phyloP scores from a whole-genome alignment of 2,113 vertebrate genomes.

The Takifugu bimaculatus region DNA sequence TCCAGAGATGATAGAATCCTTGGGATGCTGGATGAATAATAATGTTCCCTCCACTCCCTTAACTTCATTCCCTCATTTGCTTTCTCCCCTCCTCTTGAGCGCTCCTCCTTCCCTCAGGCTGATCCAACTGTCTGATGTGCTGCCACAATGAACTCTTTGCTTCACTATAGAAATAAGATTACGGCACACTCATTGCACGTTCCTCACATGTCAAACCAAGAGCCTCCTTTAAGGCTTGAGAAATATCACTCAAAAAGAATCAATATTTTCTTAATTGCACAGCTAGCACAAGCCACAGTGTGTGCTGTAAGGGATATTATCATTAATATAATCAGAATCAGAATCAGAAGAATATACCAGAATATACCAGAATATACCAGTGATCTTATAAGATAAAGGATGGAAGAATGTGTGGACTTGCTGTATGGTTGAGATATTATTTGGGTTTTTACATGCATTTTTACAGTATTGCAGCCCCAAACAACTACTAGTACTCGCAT shows the following conservation, averaged over 20 bases:
- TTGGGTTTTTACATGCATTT: too few species aligned
- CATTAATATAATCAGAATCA: too few species aligned
- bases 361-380: too few species aligned
- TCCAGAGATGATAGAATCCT: constrained; percentile 7
- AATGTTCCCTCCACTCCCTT: constrained; percentile 21
- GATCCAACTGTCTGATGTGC: constrained; percentile 42
- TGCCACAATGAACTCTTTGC: constrained; percentile 38
- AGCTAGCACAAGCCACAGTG: too few species aligned
- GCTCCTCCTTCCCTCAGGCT: constrained; percentile 26
- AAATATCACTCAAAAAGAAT: constrained; percentile 2
- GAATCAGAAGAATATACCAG: too few species aligned
- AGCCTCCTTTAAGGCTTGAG: constrained; percentile 28
- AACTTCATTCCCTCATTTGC: constrained; percentile 25
- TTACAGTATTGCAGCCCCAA: too few species aligned
- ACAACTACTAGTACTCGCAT: not conserved
- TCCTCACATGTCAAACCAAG: constrained; percentile 23
- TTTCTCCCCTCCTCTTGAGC: constrained; percentile 20
- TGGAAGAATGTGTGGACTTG: too few species aligned
- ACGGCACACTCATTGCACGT: constrained; percentile 42
- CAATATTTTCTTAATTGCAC: too few species aligned
- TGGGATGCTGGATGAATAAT: constrained; percentile 23
- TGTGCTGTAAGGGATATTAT: too few species aligned
- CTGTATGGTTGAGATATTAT: too few species aligned
- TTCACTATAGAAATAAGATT: constrained; percentile 49
- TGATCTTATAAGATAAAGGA: too few species aligned